Percentiles rank a stretch among this genome's conserved stretches.
phyloP scores from a whole-genome alignment of 1,140 invertebrate genomes.

The Frieseomelitta varia region DNA sequence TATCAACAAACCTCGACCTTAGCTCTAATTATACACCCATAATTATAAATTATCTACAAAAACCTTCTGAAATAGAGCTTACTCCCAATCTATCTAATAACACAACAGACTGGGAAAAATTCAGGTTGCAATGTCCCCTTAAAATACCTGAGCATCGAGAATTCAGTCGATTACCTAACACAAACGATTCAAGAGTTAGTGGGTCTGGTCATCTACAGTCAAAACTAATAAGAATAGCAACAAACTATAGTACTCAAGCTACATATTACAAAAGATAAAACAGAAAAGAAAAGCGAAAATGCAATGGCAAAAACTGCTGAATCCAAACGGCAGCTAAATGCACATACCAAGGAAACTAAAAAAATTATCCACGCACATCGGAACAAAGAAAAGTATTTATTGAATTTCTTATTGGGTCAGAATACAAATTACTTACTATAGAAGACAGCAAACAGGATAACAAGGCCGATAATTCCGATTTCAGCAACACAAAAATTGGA shows the following conservation, averaged over 20 bases:
- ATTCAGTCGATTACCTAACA: neutral
- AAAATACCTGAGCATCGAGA: neutral
- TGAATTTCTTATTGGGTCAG: neutral
- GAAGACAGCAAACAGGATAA: slow-evolving; percentile 52
- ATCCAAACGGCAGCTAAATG: slow-evolving; percentile 34
- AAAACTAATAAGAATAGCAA: neutral
- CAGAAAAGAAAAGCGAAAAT: neutral
- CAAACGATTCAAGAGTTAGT: neutral
- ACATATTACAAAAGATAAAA: neutral
- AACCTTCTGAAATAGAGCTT: too few relatives aligned
- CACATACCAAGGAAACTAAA: slow-evolving; percentile 4
- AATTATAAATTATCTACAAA: too few relatives aligned
- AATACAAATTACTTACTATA: slow-evolving; percentile 55
- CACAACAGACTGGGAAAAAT: neutral
- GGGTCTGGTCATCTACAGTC: neutral
- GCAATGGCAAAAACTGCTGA: neutral
- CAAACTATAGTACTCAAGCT: neutral
- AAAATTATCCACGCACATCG: neutral
- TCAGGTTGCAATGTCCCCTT: neutral
- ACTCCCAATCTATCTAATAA: too few relatives aligned
- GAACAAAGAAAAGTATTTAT: neutral
- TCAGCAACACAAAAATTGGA: slow-evolving; percentile 48
- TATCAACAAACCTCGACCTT: too few relatives aligned
- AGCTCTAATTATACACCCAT: too few relatives aligned
- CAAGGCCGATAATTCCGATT: slow-evolving; percentile 1